Conservation (phyloP, 2,888 invertebrate species). For the Fragum fragum region DNA sequence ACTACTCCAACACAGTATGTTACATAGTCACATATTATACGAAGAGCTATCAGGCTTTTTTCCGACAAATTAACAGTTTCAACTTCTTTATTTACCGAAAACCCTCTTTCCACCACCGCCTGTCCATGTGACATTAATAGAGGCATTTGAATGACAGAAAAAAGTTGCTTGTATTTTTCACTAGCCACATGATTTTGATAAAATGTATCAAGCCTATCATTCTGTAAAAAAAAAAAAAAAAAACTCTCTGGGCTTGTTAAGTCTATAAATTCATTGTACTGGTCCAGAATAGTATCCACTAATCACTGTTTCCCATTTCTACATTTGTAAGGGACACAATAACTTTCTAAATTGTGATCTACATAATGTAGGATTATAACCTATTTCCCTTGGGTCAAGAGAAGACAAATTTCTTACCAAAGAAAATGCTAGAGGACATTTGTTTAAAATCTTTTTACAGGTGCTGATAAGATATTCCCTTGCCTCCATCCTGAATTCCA, state of each 20-base stretch:
- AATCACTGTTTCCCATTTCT: conserved; percentile 31
- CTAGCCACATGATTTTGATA: background rate
- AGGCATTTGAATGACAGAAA: conserved; percentile 1
- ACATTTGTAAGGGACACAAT: conserved; percentile 26
- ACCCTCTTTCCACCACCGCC: conserved; percentile 30
- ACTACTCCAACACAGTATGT: conserved; percentile 6
- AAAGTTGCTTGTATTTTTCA: conserved; percentile 16
- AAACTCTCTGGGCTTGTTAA: conserved; percentile 6
- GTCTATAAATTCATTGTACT: conserved; percentile 31
- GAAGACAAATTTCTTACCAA: conserved; percentile 47
- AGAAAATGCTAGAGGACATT: conserved; percentile 51
- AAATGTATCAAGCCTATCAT: conserved; percentile 26
- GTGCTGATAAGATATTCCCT: conserved; percentile 39
- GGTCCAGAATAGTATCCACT: conserved; percentile 26
- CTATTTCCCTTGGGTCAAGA: conserved; percentile 53
- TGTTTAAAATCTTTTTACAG: conserved; percentile 44
- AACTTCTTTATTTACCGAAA: background rate
- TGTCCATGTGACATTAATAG: conserved; percentile 33
- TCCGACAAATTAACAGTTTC: conserved; percentile 28
- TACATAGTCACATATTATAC: conserved; percentile 29
- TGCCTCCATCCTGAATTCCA: conserved; percentile 54
- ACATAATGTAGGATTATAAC: conserved; percentile 30
- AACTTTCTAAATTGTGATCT: conserved; percentile 39
- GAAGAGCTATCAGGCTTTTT: conserved; percentile 1
- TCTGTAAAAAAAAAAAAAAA: background rate